Evolutionary conservation across 2,113 vertebrate genomes (phyloP).

Genomic region (Sinocyclocheilus rhinocerous): DNA sequence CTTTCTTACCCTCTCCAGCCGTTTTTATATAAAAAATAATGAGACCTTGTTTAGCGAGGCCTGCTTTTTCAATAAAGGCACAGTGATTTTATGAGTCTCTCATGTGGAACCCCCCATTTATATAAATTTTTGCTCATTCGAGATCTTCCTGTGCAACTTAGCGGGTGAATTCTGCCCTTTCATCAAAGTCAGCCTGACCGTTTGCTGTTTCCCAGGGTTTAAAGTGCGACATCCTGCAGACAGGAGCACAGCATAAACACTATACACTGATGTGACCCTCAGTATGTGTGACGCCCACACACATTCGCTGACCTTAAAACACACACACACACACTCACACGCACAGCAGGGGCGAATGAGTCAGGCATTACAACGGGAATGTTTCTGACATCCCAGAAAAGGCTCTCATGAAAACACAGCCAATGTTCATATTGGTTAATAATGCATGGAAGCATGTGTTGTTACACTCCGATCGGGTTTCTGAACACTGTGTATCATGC

Average conservation of each 20-base stretch:
- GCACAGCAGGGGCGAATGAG: background rate
- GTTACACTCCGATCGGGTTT: background rate
- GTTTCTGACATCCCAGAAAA: background rate
- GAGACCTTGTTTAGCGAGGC: background rate
- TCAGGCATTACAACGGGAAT: background rate
- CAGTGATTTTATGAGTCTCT: conserved; percentile 28
- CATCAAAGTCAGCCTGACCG: conserved; percentile 35
- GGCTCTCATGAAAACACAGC: background rate
- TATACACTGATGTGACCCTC: conserved; percentile 9
- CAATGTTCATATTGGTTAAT: conserved; percentile 6
- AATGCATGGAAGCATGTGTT: background rate
- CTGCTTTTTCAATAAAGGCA: background rate
- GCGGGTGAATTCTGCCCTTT: background rate
- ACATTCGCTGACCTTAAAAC: conserved; percentile 34
- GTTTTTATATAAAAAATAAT: conserved; percentile 4
- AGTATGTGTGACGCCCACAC: conserved; percentile 10
- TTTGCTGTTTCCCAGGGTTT: background rate
- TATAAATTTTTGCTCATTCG: background rate
- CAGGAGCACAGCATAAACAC: background rate
- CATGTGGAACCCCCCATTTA: conserved; percentile 11
- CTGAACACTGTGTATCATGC: background rate
- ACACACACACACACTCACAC: conserved; percentile 4
- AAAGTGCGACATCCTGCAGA: conserved; percentile 9
- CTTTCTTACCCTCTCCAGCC: background rate
- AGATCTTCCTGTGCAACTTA: background rate